A percentile compares a stretch with the other conserved stretches of the same genome.
Evolutionary conservation across 2,113 vertebrate genomes (phyloP).

Genomic region (Neomonachus schauinslandi): DNA sequence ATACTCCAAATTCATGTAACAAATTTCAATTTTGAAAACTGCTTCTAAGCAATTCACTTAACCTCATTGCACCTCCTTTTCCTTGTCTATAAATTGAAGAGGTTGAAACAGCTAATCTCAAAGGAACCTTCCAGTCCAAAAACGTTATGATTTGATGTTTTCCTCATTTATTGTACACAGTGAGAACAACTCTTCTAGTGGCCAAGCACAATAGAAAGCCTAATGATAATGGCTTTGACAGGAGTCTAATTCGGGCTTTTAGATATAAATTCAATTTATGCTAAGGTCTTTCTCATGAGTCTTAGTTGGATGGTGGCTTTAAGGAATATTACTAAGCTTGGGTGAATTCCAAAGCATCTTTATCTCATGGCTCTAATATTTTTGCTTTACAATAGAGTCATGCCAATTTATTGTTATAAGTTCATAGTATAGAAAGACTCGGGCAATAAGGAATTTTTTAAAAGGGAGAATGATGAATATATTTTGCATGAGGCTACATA

Average conservation of each 20-base stretch:
- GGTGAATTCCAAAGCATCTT: conserved; percentile 27
- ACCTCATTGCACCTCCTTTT: background rate
- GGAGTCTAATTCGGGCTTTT: conserved; percentile 52
- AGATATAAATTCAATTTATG: conserved; percentile 45
- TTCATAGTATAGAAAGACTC: background rate
- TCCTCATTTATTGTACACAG: conserved; percentile 58
- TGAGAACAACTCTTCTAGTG: conserved; percentile 41
- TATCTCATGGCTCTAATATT: background rate
- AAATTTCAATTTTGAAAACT: conserved; percentile 39
- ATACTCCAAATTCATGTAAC: background rate
- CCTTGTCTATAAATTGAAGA: conserved; percentile 3
- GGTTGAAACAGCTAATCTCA: conserved; percentile 13
- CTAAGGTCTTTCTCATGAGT: background rate
- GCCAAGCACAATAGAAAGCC: conserved; percentile 24
- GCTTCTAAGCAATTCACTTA: background rate
- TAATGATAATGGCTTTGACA: conserved; percentile 55
- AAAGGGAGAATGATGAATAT: background rate
- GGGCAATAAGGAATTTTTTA: background rate
- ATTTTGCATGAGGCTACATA: background rate
- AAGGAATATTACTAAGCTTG: conserved; percentile 23
- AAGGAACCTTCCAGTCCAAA: background rate
- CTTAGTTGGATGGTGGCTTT: conserved; percentile 14
- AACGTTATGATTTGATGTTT: conserved; percentile 35
- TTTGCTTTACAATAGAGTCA: conserved; percentile 1
- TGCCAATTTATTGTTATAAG: background rate